Conservation (phyloP, 2,888 invertebrate genomes). For the Tachina grossa region DNA sequence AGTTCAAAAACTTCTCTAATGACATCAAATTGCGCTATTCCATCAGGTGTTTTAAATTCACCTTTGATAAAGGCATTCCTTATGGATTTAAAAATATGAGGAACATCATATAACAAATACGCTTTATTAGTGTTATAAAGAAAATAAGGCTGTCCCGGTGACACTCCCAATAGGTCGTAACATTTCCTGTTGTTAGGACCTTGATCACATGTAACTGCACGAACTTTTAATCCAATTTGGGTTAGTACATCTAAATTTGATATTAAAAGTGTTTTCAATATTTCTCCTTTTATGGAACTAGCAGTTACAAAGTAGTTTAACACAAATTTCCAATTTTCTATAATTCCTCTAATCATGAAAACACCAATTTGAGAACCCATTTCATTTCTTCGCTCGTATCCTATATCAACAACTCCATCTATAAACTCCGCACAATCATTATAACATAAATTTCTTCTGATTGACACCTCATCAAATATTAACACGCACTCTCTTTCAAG, state of each 20-base stretch:
- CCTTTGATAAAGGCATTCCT: neutral
- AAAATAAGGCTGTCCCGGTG: neutral
- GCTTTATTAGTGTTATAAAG: neutral
- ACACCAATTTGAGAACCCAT: neutral
- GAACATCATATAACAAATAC: neutral
- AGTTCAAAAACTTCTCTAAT: neutral
- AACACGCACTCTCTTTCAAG: conserved; percentile 4
- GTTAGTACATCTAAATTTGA: neutral
- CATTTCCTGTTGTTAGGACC: neutral
- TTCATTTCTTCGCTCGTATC: neutral
- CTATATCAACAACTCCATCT: neutral
- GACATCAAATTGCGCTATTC: neutral
- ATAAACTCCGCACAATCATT: no score
- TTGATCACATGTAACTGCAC: neutral
- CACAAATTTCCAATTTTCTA: neutral
- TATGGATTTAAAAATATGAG: neutral
- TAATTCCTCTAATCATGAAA: neutral
- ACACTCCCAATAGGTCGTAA: neutral
- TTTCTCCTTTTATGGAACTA: conserved; percentile 12
- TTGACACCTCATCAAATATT: neutral
- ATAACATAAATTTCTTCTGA: neutral
- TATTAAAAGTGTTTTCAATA: neutral
- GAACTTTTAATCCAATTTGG: neutral
- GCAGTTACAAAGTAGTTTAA: conserved; percentile 16
- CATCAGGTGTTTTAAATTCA: neutral